Base-by-base conservation (phyloP, 2,113 vertebrate species). In the Tupaia chinensis region DNA sequence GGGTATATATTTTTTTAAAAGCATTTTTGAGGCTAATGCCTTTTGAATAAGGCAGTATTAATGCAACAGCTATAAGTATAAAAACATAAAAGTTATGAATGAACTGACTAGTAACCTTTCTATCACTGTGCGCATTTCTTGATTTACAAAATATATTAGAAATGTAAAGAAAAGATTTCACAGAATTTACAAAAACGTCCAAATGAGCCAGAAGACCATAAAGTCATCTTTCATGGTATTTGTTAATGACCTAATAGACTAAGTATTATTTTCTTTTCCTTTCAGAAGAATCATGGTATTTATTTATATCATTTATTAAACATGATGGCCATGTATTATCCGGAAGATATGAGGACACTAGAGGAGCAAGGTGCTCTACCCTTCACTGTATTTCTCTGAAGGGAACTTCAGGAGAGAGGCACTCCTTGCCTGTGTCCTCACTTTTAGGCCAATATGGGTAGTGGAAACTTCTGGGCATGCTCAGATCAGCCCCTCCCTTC, bases 151-250 rank as follows among this genome's bases (percentile, higher is more conserved):
- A 93, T 60, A 29, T 12, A 73, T 58, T 25, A 10, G 20, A 61
- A 92, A 61, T n/a, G 15, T 90, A 78, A 78, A 93, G 61, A 34
- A 88, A 86, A 89, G 19, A 73, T 19, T 19, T 2, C 25, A 80
- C 8, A 76, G 66, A 84, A 93, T 91, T 88, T 91, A 72, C 1
- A 80, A 79, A 92, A 77, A 91, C 58, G 60, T 79, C 44, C 69
- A 81, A 68, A 83, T 76, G 27, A 60, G 27, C 44, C 32, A 69
- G 80, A 79, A 85, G 83, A 93, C 68, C 74, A 29, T 84, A 56
- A 65, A 84, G 19, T 65, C 25, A 79, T 65, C 25, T 74, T 70
- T 84, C 34, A 68, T 27, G 66, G 27, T 83, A 22, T 20, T 29
- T 58, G n/a, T n/a, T 89, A 54, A 82, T 20, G 14, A 86, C 7